Evolutionary conservation across 2,888 invertebrate genomes (phyloP).

Genomic region (Monoplex corrugatus): DNA sequence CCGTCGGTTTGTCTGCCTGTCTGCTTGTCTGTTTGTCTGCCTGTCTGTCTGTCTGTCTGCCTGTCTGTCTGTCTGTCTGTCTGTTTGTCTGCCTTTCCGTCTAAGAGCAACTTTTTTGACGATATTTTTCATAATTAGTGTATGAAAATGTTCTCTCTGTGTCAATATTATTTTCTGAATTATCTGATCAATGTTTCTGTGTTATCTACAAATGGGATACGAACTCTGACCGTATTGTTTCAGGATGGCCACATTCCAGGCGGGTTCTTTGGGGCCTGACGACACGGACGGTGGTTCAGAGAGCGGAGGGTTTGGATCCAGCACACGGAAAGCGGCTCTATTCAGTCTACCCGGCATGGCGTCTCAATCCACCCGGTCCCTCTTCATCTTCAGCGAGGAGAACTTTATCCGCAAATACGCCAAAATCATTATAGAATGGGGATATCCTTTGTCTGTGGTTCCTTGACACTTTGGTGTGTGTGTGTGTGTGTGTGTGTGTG

Average conservation of each 20-base stretch:
- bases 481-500: not conserved
- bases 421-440: conserved; percentile 99
- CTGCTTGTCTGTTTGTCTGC: not conserved
- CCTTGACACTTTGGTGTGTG: not conserved
- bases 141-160: too few relatives aligned
- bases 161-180: too few relatives aligned
- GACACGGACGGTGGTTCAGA: conserved; percentile 67
- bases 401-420: conserved; percentile 98
- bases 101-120: too few relatives aligned
- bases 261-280: conserved; percentile 66
- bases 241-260: conserved; percentile 77
- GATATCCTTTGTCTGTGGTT: conserved; percentile 87
- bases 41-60: not conserved
- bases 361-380: conserved; percentile 85
- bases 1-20: not conserved
- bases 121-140: too few relatives aligned
- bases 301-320: conserved; percentile 74
- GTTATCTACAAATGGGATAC: too few relatives aligned
- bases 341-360: conserved; percentile 78
- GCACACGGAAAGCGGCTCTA: conserved; percentile 76
- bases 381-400: conserved; percentile 99
- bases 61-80: not conserved
- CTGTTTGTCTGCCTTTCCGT: too few relatives aligned
- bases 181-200: too few relatives aligned
- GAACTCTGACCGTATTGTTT: not conserved